A percentile compares a stretch with the other conserved stretches of the same genome.
Conservation (phyloP, 2,888 invertebrate species). For the Cosmorhoe ocellata region DNA sequence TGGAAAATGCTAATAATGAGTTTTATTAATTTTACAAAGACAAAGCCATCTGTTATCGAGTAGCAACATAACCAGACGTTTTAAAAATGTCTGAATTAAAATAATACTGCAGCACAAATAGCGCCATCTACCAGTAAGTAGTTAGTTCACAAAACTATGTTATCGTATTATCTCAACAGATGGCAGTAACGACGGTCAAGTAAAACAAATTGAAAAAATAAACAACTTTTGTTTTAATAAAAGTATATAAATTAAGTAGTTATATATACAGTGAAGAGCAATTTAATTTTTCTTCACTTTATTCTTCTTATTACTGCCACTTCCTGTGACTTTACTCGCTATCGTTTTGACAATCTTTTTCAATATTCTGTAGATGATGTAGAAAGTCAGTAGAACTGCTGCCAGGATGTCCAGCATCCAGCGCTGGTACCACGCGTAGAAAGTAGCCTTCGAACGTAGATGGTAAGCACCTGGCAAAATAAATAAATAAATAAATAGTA, state of each 20-base stretch:
- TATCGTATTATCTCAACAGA: background rate
- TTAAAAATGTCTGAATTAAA: background rate
- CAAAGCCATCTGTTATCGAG: constrained; percentile 5
- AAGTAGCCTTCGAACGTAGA: constrained; percentile 45
- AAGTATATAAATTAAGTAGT: no score
- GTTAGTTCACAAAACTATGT: background rate
- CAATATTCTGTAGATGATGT: constrained; percentile 7
- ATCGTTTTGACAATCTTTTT: constrained; percentile 12
- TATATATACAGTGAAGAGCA: no score
- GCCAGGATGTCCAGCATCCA: constrained; percentile 51
- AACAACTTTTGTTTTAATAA: no score
- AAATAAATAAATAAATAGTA: background rate
- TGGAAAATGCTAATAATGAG: no score
- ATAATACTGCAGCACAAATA: background rate
- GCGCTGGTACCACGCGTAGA: constrained; percentile 51
- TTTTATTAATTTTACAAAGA: no score
- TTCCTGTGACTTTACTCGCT: background rate
- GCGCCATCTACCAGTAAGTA: constrained; percentile 9
- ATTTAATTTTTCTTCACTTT: constrained; percentile 17
- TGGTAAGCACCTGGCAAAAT: constrained; percentile 49
- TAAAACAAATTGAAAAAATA: background rate
- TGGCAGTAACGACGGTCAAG: background rate
- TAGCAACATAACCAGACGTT: background rate
- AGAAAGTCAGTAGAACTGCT: constrained; percentile 16
- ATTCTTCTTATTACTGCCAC: constrained; percentile 4